Percentiles rank a stretch among this genome's conserved stretches.
Evolutionary conservation across 2,888 invertebrate species (phyloP).

Genomic region (Apamea monoglypha): DNA sequence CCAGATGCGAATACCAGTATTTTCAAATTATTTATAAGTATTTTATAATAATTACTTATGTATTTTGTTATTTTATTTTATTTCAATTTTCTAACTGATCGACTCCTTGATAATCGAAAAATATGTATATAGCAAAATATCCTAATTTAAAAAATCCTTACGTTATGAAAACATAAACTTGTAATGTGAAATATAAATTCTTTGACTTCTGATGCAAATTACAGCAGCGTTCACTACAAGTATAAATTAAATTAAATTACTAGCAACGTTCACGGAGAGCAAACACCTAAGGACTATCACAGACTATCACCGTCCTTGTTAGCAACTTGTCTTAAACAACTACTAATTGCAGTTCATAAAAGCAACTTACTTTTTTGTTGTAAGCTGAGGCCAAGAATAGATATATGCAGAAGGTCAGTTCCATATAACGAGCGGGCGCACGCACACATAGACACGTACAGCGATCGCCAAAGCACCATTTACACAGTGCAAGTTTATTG

Average conservation of each 20-base stretch:
- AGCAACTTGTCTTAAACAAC: constrained; percentile 24
- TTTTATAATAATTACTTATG: no score
- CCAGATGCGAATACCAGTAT: no score
- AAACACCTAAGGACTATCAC: constrained; percentile 12
- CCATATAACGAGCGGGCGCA: not conserved
- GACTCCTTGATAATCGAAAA: no score
- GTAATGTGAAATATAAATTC: not conserved
- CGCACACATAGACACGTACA: not conserved
- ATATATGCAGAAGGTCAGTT: not conserved
- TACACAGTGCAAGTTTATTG: not conserved
- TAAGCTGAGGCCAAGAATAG: not conserved
- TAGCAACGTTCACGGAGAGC: constrained; percentile 3
- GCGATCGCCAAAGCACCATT: not conserved
- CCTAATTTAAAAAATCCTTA: not conserved
- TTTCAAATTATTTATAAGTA: no score
- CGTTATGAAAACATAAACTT: not conserved
- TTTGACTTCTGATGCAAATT: not conserved
- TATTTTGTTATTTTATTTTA: no score
- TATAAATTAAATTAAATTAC: not conserved
- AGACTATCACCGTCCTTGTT: constrained; percentile 1
- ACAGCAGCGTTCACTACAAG: not conserved
- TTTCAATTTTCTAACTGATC: no score
- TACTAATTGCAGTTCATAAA: constrained; percentile 32
- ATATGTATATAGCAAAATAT: not conserved
- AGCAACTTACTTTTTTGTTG: constrained; percentile 14